phyloP scores from a whole-genome alignment of 2,888 invertebrate species.

The Congeria kusceri region DNA sequence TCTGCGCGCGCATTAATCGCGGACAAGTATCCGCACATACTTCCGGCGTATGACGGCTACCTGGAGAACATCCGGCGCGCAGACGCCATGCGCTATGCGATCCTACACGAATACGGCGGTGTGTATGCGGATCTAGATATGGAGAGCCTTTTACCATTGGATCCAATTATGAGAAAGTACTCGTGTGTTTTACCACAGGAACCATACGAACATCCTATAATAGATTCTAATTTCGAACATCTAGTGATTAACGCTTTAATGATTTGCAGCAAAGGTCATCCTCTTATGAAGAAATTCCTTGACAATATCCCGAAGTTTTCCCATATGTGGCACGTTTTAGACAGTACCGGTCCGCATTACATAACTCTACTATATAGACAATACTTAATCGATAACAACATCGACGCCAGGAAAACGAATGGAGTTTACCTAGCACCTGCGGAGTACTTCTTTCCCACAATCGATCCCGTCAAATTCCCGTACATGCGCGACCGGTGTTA shows the following conservation, averaged over 20 bases:
- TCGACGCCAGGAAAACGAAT: slow-evolving; percentile 36
- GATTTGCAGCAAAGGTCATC: slow-evolving; percentile 76
- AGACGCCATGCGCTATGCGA: slow-evolving; percentile 82
- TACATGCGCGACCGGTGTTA: slow-evolving; percentile 61
- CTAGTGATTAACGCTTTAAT: slow-evolving; percentile 80
- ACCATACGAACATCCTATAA: slow-evolving; percentile 78
- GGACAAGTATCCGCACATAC: slow-evolving; percentile 74
- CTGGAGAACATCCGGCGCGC: slow-evolving; percentile 78
- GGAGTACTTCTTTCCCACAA: slow-evolving; percentile 68
- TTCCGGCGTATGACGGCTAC: slow-evolving; percentile 77
- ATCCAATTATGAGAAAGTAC: slow-evolving; percentile 71
- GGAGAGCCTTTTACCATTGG: slow-evolving; percentile 78
- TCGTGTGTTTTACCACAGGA: slow-evolving; percentile 79
- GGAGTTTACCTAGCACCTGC: slow-evolving; percentile 66
- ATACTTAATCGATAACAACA: slow-evolving; percentile 54
- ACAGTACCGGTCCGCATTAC: slow-evolving; percentile 81
- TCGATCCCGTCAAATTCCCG: slow-evolving; percentile 62
- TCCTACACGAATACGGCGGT: slow-evolving; percentile 83
- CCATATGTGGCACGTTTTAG: slow-evolving; percentile 79
- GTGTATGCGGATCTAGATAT: slow-evolving; percentile 83
- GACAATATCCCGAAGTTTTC: slow-evolving; percentile 73
- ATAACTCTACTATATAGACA: slow-evolving; percentile 70
- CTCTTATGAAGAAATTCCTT: slow-evolving; percentile 77
- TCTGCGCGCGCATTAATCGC: slow-evolving; percentile 78
- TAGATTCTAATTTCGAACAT: slow-evolving; percentile 77